Evolutionary conservation across 2,888 invertebrate species (phyloP), one percentile per base, ranked within the genome.

Genomic region (Rhopalosiphum nymphaeae): DNA sequence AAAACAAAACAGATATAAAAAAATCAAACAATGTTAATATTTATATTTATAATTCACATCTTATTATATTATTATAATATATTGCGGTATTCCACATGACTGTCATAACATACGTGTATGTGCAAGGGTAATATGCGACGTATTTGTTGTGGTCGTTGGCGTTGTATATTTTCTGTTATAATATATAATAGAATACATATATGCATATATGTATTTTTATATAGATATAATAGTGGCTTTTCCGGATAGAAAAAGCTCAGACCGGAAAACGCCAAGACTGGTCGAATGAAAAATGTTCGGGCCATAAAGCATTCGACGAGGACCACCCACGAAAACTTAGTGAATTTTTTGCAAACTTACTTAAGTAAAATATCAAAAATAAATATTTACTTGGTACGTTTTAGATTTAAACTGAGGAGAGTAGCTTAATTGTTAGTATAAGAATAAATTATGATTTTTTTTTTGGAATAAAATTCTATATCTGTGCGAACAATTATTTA

Each of bases 261-360:
- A 53, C 78, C 91, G 53, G 78, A 91, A 91, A 49, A 46, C 49
- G 3, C 49, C 0, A 26, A 13, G 61, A 78, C 78, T 78, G 21
- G 67, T 36, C 36, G 67, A 36, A 91, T 91, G 91, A 91, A 90
- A 90, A 90, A 90, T 78, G 67, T 91, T 16, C 29, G 29, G 1
- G 42, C 91, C 29, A 91, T 91, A 91, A 91, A 91, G 84, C 36
- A 91, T 78, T 36, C 13, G 53, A 16, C 4, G 29, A 53, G 49
- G 91, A 91, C 91, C 53, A 56, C 53, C 91, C 67, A 36, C 46
- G 46, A 67, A 78, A 44, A 42, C 36, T 53, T 1, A 56, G 0
- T 10, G 49, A 84, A 29, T 11, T 21, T 29, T 42, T 78, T 44
- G 13, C 25, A 25, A 11, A 11, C 13, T 21, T 21, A 1, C 21